phyloP scores from a whole-genome alignment of 2,888 invertebrate genomes.

The Horisme vitalbata region DNA sequence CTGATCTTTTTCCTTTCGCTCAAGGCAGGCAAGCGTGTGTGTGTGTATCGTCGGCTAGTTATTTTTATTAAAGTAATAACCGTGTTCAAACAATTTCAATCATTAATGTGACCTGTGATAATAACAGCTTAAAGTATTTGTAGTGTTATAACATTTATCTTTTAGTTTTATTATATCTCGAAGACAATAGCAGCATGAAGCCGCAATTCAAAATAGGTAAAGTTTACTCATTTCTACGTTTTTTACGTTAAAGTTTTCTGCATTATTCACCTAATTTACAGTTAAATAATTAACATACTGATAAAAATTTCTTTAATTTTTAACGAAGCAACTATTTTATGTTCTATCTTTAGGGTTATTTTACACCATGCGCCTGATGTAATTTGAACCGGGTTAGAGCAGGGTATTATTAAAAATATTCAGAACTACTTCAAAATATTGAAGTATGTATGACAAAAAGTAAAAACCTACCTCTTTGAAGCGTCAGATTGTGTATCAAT shows the following conservation, averaged over 20 bases:
- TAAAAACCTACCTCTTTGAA: too few species aligned
- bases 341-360: slow-evolving; percentile 25
- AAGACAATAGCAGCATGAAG: slow-evolving; percentile 60
- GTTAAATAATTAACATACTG: too few species aligned
- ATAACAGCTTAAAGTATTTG: background rate
- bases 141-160: background rate
- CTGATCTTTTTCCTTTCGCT: too few species aligned
- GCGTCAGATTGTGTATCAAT: too few species aligned
- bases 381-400: slow-evolving; percentile 19
- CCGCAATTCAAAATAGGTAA: slow-evolving; percentile 75
- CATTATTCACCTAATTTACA: too few species aligned
- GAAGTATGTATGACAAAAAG: too few species aligned
- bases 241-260: background rate
- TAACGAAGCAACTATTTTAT: background rate
- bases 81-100: too few species aligned
- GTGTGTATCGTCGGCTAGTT: too few species aligned
- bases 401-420: too few species aligned
- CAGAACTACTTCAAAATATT: background rate
- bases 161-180: background rate
- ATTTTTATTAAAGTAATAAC: too few species aligned
- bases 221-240: slow-evolving; percentile 13
- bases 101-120: background rate
- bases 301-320: too few species aligned
- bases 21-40: too few species aligned
- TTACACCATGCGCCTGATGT: slow-evolving; percentile 37